Conservation (phyloP, 1,140 invertebrate species). For the Drosophila lacertosa region DNA sequence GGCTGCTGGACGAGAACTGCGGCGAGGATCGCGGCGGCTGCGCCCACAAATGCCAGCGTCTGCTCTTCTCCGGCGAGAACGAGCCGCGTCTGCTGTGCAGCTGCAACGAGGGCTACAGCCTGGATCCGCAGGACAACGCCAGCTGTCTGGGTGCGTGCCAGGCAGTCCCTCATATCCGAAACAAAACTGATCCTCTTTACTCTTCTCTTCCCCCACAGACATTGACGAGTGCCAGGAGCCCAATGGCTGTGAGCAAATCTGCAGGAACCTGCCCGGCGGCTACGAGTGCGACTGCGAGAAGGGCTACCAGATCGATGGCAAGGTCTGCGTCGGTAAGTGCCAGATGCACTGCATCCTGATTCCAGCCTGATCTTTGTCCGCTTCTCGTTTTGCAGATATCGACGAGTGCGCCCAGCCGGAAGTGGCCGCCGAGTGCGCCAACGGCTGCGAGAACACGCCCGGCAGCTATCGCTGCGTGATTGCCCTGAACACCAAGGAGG, state of each 20-base stretch:
- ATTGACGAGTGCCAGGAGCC: conserved; percentile 91
- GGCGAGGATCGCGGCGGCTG: conserved; percentile 74
- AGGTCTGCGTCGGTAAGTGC: conserved; percentile 82
- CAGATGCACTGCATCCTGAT: no score
- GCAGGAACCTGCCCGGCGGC: conserved; percentile 89
- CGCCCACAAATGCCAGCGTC: conserved; percentile 76
- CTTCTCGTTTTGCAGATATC: conserved; percentile 85
- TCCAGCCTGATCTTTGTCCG: no score
- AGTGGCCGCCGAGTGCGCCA: conserved; percentile 85
- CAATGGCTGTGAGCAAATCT: conserved; percentile 87
- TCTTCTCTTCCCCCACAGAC: conserved; percentile 85
- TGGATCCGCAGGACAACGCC: conserved; percentile 69
- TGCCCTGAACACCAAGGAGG: conserved; percentile 35
- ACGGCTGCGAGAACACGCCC: conserved; percentile 88
- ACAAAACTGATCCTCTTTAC: background rate
- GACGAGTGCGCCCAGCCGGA: conserved; percentile 87
- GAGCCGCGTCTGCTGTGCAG: conserved; percentile 69
- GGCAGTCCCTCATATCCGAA: background rate
- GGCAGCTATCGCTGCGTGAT: conserved; percentile 88
- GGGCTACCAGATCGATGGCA: conserved; percentile 83
- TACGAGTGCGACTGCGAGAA: conserved; percentile 89
- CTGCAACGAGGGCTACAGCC: conserved; percentile 71
- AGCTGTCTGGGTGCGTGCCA: conserved; percentile 78
- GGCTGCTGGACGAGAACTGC: conserved; percentile 63
- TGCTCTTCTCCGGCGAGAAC: conserved; percentile 72